A percentile compares a stretch with the other conserved stretches of the same genome.
These are phyloP conservation scores for Steatornis caripensis DNA, from an alignment of 2,113 vertebrate genomes.

Conservation along the genomic window DNA sequence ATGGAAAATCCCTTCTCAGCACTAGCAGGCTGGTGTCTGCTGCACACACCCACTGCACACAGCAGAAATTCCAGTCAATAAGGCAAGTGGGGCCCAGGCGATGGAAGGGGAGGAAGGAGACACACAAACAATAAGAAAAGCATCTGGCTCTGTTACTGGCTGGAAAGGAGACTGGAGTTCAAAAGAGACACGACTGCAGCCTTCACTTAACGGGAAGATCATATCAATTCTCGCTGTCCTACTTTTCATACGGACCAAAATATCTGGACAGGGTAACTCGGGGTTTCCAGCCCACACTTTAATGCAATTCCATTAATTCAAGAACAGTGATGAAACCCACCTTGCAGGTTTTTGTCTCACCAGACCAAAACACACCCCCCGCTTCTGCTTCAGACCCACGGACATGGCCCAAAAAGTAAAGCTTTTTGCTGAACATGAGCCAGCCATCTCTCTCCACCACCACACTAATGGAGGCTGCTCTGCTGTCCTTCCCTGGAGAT, in stretches of 20 bases:
- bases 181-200: slow-evolving; percentile 30
- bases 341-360: neutral
- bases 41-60: slow-evolving; percentile 70
- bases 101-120: slow-evolving; percentile 66
- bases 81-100: slow-evolving; percentile 66
- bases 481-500: slow-evolving; percentile 82
- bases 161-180: slow-evolving; percentile 56
- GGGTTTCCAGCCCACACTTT: slow-evolving; percentile 12
- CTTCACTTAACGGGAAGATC: slow-evolving; percentile 44
- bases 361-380: neutral
- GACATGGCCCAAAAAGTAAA: slow-evolving; percentile 32
- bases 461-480: slow-evolving; percentile 81
- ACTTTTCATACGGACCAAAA: slow-evolving; percentile 32
- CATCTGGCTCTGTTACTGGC: slow-evolving; percentile 67
- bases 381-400: neutral
- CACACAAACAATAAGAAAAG: slow-evolving; percentile 69
- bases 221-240: slow-evolving; percentile 36
- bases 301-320: slow-evolving; percentile 5
- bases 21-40: slow-evolving; percentile 60
- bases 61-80: slow-evolving; percentile 70
- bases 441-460: slow-evolving; percentile 70
- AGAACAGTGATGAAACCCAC: neutral
- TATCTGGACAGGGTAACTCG: neutral
- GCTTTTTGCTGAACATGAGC: slow-evolving; percentile 32
- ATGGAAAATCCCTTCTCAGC: slow-evolving; percentile 68